Evolutionary conservation across 1,140 invertebrate genomes (phyloP).

Genomic region (Aethina tumida): DNA sequence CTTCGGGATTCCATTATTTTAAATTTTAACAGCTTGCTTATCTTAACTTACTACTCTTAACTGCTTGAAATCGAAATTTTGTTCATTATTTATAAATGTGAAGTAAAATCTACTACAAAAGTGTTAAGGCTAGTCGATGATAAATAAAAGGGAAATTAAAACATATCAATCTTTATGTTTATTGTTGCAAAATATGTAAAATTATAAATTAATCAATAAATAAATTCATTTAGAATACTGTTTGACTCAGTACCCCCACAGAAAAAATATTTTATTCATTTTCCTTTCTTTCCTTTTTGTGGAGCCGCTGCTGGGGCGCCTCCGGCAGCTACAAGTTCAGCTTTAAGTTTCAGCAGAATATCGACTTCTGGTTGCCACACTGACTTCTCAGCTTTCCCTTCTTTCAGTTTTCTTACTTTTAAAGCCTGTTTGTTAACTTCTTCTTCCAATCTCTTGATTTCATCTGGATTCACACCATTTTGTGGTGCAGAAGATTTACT

Average conservation of each 20-base stretch:
- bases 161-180: too few relatives aligned
- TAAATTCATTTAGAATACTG: constrained; percentile 11
- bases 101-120: too few relatives aligned
- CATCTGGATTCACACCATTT: constrained; percentile 3
- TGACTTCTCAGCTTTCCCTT: constrained; percentile 55
- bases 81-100: too few relatives aligned
- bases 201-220: too few relatives aligned
- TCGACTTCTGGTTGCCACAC: constrained; percentile 68
- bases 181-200: too few relatives aligned
- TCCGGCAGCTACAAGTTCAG: constrained; percentile 47
- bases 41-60: too few relatives aligned
- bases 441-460: constrained; percentile 43
- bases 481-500: not conserved
- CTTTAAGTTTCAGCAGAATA: constrained; percentile 63
- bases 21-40: too few relatives aligned
- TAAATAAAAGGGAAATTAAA: too few relatives aligned
- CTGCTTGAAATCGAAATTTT: too few relatives aligned
- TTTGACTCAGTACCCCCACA: not conserved
- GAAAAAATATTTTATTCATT: constrained; percentile 9
- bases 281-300: constrained; percentile 21
- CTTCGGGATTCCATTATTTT: too few relatives aligned
- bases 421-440: constrained; percentile 56
- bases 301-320: constrained; percentile 35
- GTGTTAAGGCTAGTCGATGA: too few relatives aligned
- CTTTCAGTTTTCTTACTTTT: constrained; percentile 65